phyloP scores from a whole-genome alignment of 2,888 invertebrate species.

The Myopa testacea region DNA sequence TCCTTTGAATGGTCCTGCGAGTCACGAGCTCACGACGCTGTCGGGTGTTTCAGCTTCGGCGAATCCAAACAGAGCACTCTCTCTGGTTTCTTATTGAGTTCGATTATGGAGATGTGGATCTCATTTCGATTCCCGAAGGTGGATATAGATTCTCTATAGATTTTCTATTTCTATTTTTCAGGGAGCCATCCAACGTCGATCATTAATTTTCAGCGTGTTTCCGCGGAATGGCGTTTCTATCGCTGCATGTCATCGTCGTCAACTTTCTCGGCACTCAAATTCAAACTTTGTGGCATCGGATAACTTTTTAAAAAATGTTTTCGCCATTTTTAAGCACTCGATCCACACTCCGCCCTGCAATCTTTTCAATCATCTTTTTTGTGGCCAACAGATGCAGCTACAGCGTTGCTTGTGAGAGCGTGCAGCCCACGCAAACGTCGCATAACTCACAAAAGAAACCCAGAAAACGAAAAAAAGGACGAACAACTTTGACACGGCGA shows the following conservation, averaged over 20 bases:
- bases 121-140: too few relatives aligned
- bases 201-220: conserved; percentile 11
- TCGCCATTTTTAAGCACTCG: not conserved
- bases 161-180: too few relatives aligned
- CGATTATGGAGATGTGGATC: too few relatives aligned
- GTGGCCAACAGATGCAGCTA: not conserved
- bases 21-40: too few relatives aligned
- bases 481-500: conserved; percentile 13
- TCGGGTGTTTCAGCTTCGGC: too few relatives aligned
- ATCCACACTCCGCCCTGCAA: not conserved
- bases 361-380: not conserved
- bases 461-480: not conserved
- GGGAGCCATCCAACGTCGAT: not conserved
- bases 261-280: not conserved
- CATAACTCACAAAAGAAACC: conserved; percentile 20
- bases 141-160: too few relatives aligned
- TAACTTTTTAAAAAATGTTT: conserved; percentile 23
- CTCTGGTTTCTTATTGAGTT: too few relatives aligned
- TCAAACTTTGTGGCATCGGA: conserved; percentile 23
- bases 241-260: not conserved
- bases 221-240: not conserved
- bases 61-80: too few relatives aligned
- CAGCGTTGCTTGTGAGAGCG: not conserved
- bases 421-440: conserved; percentile 26
- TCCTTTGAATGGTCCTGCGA: too few relatives aligned